phyloP scores from a whole-genome alignment of 2,888 invertebrate species.

The Mimumesa dahlbomi region DNA sequence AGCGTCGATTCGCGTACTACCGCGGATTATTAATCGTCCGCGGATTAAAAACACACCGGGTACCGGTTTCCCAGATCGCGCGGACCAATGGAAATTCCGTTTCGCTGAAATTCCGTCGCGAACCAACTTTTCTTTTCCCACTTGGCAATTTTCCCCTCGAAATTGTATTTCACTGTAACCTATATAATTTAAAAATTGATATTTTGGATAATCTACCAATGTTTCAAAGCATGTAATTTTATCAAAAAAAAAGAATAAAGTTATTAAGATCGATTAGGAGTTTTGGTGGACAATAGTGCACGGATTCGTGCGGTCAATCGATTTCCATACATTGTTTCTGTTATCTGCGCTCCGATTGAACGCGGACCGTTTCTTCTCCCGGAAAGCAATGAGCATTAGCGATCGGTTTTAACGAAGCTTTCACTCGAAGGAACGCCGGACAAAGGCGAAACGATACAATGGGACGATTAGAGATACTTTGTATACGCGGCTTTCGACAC shows the following conservation, averaged over 20 bases:
- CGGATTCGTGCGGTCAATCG: no score
- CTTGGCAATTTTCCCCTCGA: not conserved
- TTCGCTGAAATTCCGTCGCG: slow-evolving; percentile 23
- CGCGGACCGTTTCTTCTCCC: slow-evolving; percentile 25
- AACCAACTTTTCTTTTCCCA: not conserved
- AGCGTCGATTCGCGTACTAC: slow-evolving; percentile 27
- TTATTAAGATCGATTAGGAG: no score
- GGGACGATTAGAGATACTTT: slow-evolving; percentile 75
- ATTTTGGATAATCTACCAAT: no score
- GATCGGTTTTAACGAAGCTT: slow-evolving; percentile 65
- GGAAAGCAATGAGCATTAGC: slow-evolving; percentile 50
- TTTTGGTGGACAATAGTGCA: no score
- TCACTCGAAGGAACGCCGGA: slow-evolving; percentile 62
- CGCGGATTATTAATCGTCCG: slow-evolving; percentile 69
- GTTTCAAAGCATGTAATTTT: no score
- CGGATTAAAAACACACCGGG: slow-evolving; percentile 67
- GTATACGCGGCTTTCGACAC: slow-evolving; percentile 70
- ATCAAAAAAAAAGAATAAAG: no score
- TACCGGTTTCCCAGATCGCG: slow-evolving; percentile 65
- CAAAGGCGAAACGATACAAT: slow-evolving; percentile 72
- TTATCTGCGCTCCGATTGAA: not conserved
- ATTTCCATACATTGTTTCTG: not conserved
- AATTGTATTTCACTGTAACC: no score
- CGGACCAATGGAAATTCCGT: slow-evolving; percentile 20
- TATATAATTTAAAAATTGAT: no score